These are phyloP conservation scores for Vidua macroura DNA, from an alignment of 2,113 vertebrate species.

Conservation along the genomic window DNA sequence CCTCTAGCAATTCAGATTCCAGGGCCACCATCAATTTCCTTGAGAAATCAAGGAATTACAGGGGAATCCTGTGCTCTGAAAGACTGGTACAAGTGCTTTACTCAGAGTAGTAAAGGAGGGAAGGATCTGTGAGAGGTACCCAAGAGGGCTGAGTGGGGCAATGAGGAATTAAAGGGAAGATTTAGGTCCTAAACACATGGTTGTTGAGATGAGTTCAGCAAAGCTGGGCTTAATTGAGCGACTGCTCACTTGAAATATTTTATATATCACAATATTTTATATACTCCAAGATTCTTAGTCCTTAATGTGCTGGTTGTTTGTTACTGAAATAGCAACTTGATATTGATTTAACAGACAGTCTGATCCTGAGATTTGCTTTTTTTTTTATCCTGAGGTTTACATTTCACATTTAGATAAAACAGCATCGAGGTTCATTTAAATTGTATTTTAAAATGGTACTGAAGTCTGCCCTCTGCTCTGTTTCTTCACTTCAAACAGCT, in stretches of 20 bases:
- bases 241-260: background rate
- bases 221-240: background rate
- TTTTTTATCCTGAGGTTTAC: background rate
- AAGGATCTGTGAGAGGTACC: background rate
- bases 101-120: background rate
- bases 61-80: too few relatives aligned
- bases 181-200: background rate
- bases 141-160: background rate
- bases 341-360: background rate
- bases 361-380: background rate
- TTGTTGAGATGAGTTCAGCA: background rate
- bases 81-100: background rate
- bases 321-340: background rate
- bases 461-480: constrained; percentile 20
- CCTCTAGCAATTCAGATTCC: background rate
- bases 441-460: background rate
- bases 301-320: background rate
- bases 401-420: background rate
- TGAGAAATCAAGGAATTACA: background rate
- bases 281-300: background rate
- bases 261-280: background rate
- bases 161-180: background rate
- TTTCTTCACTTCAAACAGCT: constrained; percentile 29
- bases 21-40: background rate
- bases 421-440: background rate